Conservation (phyloP, 1,140 invertebrate genomes). For the Pseudomyrmex pallidus region DNA sequence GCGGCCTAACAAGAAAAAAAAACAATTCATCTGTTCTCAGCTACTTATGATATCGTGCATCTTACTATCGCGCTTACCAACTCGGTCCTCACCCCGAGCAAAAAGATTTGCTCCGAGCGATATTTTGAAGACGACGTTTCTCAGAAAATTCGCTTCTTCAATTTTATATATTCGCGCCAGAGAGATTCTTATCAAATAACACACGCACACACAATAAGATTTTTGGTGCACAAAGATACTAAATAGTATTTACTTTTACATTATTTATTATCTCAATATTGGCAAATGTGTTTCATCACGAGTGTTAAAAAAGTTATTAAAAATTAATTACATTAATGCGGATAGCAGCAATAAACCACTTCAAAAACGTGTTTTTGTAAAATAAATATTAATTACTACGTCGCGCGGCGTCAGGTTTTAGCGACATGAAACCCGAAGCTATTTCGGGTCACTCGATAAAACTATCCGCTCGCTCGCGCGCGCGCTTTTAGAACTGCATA, state of each 20-base stretch:
- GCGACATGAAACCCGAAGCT: not conserved
- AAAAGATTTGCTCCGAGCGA: conserved; percentile 18
- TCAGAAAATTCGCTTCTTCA: not conserved
- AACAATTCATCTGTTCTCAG: conserved; percentile 50
- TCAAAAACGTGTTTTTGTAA: not conserved
- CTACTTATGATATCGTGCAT: conserved; percentile 37
- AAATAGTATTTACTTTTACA: not conserved
- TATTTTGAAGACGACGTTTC: not conserved
- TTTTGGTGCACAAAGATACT: not conserved
- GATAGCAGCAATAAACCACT: not conserved
- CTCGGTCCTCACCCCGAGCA: not conserved
- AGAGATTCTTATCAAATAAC: not conserved
- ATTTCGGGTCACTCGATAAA: conserved; percentile 24
- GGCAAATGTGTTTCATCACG: not conserved
- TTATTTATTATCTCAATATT: not conserved
- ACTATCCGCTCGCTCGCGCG: not conserved
- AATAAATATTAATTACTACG: conserved; percentile 2
- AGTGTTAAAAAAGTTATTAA: not conserved
- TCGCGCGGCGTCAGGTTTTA: not conserved
- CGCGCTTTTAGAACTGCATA: conserved; percentile 8
- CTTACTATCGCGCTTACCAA: conserved; percentile 19
- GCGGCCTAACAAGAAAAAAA: conserved; percentile 47
- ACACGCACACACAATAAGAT: too few relatives aligned
- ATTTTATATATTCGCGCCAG: too few relatives aligned
- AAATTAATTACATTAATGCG: not conserved